Conservation (phyloP, 1,140 invertebrate species). For the Hyles euphorbiae region DNA sequence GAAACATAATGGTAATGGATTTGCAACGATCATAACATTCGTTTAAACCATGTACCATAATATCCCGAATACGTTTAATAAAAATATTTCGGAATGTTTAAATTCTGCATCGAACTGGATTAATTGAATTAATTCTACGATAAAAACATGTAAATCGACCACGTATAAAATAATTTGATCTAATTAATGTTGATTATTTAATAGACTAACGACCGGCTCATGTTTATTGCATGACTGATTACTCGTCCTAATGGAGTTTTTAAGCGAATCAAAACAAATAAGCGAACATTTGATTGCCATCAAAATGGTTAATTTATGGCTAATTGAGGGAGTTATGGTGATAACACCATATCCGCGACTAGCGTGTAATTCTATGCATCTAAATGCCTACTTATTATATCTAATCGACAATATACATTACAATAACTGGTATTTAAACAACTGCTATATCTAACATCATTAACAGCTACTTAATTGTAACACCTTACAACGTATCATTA, state of each 20-base stretch:
- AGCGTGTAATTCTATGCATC: conserved; percentile 20
- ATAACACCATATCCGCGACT: conserved; percentile 10
- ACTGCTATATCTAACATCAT: no score
- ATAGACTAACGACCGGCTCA: conserved; percentile 1
- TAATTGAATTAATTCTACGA: no score
- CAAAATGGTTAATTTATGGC: conserved; percentile 4
- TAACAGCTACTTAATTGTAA: background rate
- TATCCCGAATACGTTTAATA: no score
- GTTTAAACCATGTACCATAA: no score
- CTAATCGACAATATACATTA: no score
- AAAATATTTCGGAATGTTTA: no score
- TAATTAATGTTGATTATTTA: background rate
- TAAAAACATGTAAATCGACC: no score
- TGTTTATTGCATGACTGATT: conserved; percentile 4
- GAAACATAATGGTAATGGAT: no score
- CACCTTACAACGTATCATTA: background rate
- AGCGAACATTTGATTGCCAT: background rate
- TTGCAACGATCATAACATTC: no score
- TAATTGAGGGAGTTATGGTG: background rate
- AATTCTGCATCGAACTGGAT: no score
- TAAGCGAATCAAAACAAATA: background rate
- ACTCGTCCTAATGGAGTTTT: background rate
- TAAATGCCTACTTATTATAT: conserved; percentile 15
- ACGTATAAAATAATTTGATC: no score
- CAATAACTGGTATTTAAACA: no score